Evolutionary conservation across 2,888 invertebrate species (phyloP).

Genomic region (Actias luna): DNA sequence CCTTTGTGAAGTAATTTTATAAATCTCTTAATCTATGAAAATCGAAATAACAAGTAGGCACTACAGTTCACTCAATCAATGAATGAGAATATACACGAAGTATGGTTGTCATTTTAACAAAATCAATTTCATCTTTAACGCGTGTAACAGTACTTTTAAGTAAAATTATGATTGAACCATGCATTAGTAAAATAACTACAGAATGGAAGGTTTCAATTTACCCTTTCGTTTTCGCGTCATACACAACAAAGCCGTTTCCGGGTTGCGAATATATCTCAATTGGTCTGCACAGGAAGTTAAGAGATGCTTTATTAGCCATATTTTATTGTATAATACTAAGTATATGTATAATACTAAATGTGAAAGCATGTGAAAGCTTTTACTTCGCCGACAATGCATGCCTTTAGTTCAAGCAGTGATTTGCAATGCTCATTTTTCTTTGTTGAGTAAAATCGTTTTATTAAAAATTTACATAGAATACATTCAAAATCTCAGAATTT

Average conservation of each 20-base stretch:
- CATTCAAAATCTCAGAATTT: too few relatives aligned
- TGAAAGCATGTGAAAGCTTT: conserved; percentile 54
- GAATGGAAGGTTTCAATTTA: conserved; percentile 43
- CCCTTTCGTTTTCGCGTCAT: conserved; percentile 59
- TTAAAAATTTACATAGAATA: background rate
- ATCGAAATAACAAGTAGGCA: background rate
- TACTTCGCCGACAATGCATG: conserved; percentile 54
- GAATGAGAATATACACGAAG: background rate
- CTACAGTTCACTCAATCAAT: background rate
- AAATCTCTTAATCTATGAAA: background rate
- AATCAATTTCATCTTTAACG: conserved; percentile 41
- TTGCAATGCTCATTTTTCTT: background rate
- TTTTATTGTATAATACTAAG: conserved; percentile 37
- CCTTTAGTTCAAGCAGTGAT: background rate
- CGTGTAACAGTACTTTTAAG: conserved; percentile 23
- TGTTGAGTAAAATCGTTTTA: background rate
- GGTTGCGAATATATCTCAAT: conserved; percentile 68
- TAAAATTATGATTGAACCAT: conserved; percentile 26
- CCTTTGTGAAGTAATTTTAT: too few relatives aligned
- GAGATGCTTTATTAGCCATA: conserved; percentile 66
- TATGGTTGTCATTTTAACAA: conserved; percentile 8
- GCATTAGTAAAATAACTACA: conserved; percentile 50
- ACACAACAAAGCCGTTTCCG: conserved; percentile 67
- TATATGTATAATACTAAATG: conserved; percentile 48
- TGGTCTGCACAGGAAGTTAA: conserved; percentile 62